Evolutionary conservation across 2,888 invertebrate species (phyloP), one percentile per base, ranked within the genome.

Genomic region (Sericinus montela): DNA sequence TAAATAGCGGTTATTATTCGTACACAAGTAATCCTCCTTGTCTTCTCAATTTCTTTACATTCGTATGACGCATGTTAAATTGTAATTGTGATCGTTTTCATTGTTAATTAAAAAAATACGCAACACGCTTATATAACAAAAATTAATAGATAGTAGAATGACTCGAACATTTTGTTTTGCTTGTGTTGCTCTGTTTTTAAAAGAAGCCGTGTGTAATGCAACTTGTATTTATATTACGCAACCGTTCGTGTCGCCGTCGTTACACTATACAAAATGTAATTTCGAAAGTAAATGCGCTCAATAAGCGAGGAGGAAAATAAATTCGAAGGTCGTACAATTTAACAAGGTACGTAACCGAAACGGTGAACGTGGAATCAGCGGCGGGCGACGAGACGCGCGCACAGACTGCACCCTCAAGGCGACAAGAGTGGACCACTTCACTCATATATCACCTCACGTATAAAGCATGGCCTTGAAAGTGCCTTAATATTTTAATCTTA

Each of bases 391-490:
- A 58, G 58, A 11, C 29, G 60, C 61, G 59, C 58, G 66, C 65
- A 62, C 63, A 63, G 65, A 68, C 65, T 57, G 63, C 65, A 62
- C 71, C 72, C 71, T 59, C 55, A 69, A 67, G 74, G 57, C 61
- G 69, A 74, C 71, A 67, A 70, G 65, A 59, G 58, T 60, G 54
- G 55, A 56, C 58, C 59, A 57, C 56, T 60, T 60, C 56, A 42
- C 44, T 50, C 48, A 52, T 52, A 35, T 38, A 42, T 41, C 45
- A 48, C 48, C 43, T 41, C 45, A 48, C 48, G 41, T 54, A 32
- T 19, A 32, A 42, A 37, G 32, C 28, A n/a, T n/a, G n/a, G n/a
- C n/a, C n/a, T n/a, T n/a, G n/a, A n/a, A n/a, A n/a, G n/a, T n/a
- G n/a, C n/a, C n/a, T n/a, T n/a, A n/a, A n/a, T n/a, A n/a, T n/a